Conservation (phyloP, 1,140 invertebrate genomes). For the Cydia strobilella region DNA sequence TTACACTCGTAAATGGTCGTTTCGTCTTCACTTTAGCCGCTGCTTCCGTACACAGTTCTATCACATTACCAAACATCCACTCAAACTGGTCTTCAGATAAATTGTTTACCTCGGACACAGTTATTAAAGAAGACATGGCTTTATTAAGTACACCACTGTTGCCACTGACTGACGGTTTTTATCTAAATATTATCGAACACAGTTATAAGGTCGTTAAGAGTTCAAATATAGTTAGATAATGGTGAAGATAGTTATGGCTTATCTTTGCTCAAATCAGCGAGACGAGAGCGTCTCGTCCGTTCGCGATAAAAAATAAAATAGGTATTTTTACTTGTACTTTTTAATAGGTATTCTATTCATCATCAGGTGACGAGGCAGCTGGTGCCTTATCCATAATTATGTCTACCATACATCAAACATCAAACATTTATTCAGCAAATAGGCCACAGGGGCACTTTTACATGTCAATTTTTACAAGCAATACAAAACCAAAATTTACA, state of each 20-base stretch:
- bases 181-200: constrained; percentile 31
- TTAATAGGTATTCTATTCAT: no score
- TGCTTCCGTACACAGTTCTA: constrained; percentile 82
- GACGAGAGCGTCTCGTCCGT: no score
- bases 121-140: constrained; percentile 44
- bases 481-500: no score
- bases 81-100: constrained; percentile 81
- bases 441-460: no score
- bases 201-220: constrained; percentile 43
- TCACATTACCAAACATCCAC: constrained; percentile 83
- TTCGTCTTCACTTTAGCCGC: constrained; percentile 77
- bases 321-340: no score
- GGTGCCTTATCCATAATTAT: no score
- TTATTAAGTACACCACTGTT: neutral
- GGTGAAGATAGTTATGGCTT: neutral
- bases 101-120: constrained; percentile 79
- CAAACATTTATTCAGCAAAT: no score
- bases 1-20: constrained; percentile 80
- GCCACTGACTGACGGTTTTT: neutral
- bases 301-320: no score
- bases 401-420: no score
- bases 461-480: no score
- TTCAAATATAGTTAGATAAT: constrained; percentile 33
- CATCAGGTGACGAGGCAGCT: no score
- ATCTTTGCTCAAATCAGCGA: neutral